Evolutionary conservation across 37 sponge, comb jelly and placozoan species (phyloP).

Genomic region (Spongilla lacustris): DNA sequence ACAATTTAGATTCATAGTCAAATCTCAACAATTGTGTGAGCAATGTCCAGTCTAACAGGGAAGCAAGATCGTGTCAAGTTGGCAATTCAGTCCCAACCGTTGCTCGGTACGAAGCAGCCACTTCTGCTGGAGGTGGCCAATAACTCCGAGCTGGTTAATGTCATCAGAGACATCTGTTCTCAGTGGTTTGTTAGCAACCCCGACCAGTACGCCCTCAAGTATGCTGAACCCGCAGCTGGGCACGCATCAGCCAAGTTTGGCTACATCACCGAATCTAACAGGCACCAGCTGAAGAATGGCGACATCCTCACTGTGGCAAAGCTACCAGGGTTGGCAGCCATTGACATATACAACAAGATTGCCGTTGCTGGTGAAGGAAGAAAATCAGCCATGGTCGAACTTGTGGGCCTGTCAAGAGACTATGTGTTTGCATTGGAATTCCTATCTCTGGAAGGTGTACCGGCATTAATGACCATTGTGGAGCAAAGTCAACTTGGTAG

Average conservation of each 20-base stretch:
- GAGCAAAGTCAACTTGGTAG: slow-evolving; percentile 36
- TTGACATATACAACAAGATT: slow-evolving; percentile 49
- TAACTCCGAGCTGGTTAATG: slow-evolving; percentile 33
- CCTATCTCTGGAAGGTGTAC: slow-evolving; percentile 65
- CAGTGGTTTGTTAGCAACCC: slow-evolving; percentile 73
- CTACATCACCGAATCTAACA: slow-evolving; percentile 81
- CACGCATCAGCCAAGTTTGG: slow-evolving; percentile 52
- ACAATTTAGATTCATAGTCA: too few species aligned
- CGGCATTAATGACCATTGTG: slow-evolving; percentile 42
- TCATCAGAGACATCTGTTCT: slow-evolving; percentile 72
- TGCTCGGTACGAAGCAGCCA: slow-evolving; percentile 65
- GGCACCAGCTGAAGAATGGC: slow-evolving; percentile 72
- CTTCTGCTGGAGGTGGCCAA: slow-evolving; percentile 73
- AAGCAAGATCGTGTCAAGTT: slow-evolving; percentile 84
- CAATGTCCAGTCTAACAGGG: not conserved
- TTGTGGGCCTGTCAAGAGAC: slow-evolving; percentile 53
- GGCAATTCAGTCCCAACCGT: slow-evolving; percentile 76
- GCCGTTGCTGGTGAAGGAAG: slow-evolving; percentile 17
- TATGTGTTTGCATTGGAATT: slow-evolving; percentile 71
- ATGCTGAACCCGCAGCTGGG: slow-evolving; percentile 46
- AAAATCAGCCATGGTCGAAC: slow-evolving; percentile 27
- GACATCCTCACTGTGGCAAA: slow-evolving; percentile 74
- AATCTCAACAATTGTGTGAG: too few species aligned
- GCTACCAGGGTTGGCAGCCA: slow-evolving; percentile 51
- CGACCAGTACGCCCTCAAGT: slow-evolving; percentile 79